phyloP scores from a whole-genome alignment of 1,140 invertebrate species.

The Epicauta chinensis region DNA sequence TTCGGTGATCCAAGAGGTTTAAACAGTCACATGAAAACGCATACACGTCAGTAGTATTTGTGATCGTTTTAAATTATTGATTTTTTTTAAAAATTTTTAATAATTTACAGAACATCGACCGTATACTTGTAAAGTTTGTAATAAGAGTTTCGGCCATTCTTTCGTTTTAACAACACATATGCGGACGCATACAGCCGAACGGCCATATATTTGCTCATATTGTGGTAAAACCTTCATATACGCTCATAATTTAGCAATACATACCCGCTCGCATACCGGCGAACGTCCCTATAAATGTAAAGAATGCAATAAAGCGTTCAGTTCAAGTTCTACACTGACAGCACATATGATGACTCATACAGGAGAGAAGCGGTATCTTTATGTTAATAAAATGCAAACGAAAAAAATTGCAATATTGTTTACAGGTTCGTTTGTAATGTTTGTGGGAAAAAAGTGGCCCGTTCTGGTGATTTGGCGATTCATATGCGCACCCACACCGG shows the following conservation, averaged over 20 bases:
- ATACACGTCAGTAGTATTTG: slow-evolving; percentile 11
- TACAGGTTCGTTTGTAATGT: slow-evolving; percentile 23
- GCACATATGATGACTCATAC: slow-evolving; percentile 77
- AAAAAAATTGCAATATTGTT: background rate
- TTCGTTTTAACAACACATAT: slow-evolving; percentile 56
- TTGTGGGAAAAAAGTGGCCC: slow-evolving; percentile 32
- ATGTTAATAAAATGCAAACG: background rate
- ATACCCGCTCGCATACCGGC: slow-evolving; percentile 69
- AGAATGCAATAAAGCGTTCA: slow-evolving; percentile 48
- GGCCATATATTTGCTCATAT: slow-evolving; percentile 54
- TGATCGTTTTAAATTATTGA: too few relatives aligned
- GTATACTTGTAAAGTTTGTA: slow-evolving; percentile 51
- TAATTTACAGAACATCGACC: slow-evolving; percentile 42
- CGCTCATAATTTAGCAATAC: slow-evolving; percentile 72
- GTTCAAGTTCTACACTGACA: slow-evolving; percentile 71
- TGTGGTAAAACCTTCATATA: slow-evolving; percentile 62
- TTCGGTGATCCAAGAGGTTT: slow-evolving; percentile 29
- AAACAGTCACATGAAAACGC: slow-evolving; percentile 24
- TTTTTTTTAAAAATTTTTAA: too few relatives aligned
- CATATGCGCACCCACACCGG: slow-evolving; percentile 58
- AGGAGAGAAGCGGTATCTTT: slow-evolving; percentile 35
- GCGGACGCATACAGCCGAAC: slow-evolving; percentile 59
- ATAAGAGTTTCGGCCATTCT: slow-evolving; percentile 51
- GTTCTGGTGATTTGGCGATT: slow-evolving; percentile 29
- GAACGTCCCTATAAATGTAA: slow-evolving; percentile 53